A percentile compares a stretch with the other conserved stretches of the same genome.
Evolutionary conservation across 2,113 vertebrate species (phyloP).

Genomic region (Malurus melanocephalus): DNA sequence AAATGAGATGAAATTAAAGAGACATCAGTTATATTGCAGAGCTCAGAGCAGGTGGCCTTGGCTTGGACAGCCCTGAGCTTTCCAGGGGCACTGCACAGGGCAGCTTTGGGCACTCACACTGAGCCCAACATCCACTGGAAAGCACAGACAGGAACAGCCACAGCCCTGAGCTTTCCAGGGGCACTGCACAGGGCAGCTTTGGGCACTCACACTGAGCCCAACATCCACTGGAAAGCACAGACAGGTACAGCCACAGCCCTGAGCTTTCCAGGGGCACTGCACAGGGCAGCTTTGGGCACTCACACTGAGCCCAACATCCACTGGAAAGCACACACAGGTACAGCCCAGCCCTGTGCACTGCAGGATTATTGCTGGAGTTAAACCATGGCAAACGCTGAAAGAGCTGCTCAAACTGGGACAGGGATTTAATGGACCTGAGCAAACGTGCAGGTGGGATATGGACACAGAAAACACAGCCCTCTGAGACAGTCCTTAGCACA

Average conservation of each 20-base stretch:
- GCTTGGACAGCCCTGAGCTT: not conserved
- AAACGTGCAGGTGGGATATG: not conserved
- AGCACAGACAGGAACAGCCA: not conserved
- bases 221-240: not conserved
- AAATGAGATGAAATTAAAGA: not conserved
- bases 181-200: accelerated
- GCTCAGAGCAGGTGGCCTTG: not conserved
- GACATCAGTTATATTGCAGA: not conserved
- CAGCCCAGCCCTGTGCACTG: not conserved
- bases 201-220: not conserved
- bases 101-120: not conserved
- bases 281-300: not conserved
- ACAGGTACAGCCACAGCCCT: too few relatives aligned
- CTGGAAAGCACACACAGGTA: not conserved
- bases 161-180: not conserved
- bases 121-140: not conserved
- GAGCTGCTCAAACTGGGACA: not conserved
- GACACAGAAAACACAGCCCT: not conserved
- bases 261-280: not conserved
- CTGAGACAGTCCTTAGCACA: not conserved
- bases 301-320: not conserved
- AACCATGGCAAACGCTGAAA: not conserved
- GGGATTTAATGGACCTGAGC: not conserved
- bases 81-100: accelerated
- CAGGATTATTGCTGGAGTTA: not conserved